Base-by-base conservation (phyloP, 2,113 vertebrate species). In the Donacobius atricapilla region DNA sequence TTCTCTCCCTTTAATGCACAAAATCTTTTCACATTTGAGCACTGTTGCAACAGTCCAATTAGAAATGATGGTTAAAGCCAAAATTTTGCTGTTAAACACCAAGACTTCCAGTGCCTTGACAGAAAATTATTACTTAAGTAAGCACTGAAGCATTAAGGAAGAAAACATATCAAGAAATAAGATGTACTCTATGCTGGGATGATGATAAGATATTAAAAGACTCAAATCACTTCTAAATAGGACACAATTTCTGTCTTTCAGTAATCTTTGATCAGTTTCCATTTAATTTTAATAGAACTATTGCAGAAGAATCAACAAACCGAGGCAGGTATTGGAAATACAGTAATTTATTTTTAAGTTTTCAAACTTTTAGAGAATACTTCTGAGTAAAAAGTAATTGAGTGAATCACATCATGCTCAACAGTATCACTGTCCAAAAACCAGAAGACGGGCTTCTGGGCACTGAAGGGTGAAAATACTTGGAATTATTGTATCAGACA, bases 21-120 rank as follows among this genome's bases (percentile, higher is more conserved):
- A 75, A 69, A 47, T 70, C 15, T 16, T 90, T 88, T 51, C 31
- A 54, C 35, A 73, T 66, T 82, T 27, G 65, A 86, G 45, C 14
- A 23, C 37, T 31, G 21, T 57, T 95, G 88, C 23, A 25, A 92
- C 57, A 91, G 30, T 83, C 6, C 4, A 11, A 87, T 96, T 95
- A 98, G 89, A 98, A 98, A 98, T 91, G 33, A 87, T 80, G 92
- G 83, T 88, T 97, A 96, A 97, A 97, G 93, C 94, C 31, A 92
- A 93, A 81, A 42, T 17, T 95, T 91, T 94, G 31, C 63, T 82
- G 28, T 64, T 78, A 56, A 58, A 87, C n/a, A 57, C 15, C 20
- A 73, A 47, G 51, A 72, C 5, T 65, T 89, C 56, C 76, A 81
- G 71, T 70, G 79, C 47, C 78, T 87, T 92, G 48, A 70, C 93